Conservation (phyloP, 2,797 vertebrate species). For the Lophura swinhoii region DNA sequence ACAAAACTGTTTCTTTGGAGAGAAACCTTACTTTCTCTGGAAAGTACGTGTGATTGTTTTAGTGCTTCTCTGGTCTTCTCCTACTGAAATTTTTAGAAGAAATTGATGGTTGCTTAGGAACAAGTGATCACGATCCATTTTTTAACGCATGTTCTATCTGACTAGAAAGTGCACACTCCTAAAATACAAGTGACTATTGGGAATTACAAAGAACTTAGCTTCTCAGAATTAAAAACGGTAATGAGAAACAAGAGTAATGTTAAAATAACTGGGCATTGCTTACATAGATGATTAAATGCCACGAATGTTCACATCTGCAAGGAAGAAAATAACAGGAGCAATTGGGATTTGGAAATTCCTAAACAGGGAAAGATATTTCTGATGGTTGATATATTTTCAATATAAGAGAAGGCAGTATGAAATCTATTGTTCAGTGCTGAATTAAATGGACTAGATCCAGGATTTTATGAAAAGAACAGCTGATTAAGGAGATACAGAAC, state of each 20-base stretch:
- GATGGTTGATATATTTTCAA: not conserved
- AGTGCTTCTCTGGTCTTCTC: conserved; percentile 1
- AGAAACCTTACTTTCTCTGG: conserved; percentile 23
- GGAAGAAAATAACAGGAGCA: not conserved
- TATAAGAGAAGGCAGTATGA: not conserved
- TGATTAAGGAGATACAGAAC: not conserved
- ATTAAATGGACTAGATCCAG: not conserved
- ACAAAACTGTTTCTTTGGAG: not conserved
- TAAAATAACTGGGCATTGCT: not conserved
- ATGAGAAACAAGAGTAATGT: not conserved
- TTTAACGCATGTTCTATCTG: not conserved
- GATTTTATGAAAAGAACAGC: not conserved
- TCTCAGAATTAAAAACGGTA: not conserved
- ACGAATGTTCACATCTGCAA: not conserved
- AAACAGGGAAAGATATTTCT: not conserved
- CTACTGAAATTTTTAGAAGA: conserved; percentile 40
- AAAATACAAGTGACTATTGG: not conserved
- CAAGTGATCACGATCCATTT: not conserved
- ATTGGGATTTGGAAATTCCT: not conserved
- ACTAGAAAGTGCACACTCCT: conserved; percentile 3
- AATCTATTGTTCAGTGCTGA: not conserved
- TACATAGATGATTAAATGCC: not conserved
- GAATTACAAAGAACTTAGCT: not conserved
- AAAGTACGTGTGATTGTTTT: conserved; percentile 23
- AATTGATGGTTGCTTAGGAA: conserved; percentile 68